Conservation (phyloP, 1,140 invertebrate genomes). For the Orussus abietinus region DNA sequence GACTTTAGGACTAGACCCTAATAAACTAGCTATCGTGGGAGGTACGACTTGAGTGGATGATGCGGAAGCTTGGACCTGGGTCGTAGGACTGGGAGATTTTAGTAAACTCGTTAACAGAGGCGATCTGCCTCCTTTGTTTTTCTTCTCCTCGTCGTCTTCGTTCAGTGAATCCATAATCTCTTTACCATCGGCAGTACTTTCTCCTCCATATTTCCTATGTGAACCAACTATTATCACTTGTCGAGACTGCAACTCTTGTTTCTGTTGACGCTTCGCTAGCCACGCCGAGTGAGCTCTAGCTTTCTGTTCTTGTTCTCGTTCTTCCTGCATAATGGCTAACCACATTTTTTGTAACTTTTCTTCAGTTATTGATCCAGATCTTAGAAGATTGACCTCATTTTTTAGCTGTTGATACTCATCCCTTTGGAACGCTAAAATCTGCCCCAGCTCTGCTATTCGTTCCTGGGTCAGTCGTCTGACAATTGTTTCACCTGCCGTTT, state of each 20-base stretch:
- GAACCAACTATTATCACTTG: slow-evolving; percentile 21
- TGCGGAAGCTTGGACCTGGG: slow-evolving; percentile 46
- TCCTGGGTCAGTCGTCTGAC: slow-evolving; percentile 75
- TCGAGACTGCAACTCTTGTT: slow-evolving; percentile 30
- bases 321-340: slow-evolving; percentile 68
- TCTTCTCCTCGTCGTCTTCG: slow-evolving; percentile 40
- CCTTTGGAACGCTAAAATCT: slow-evolving; percentile 64
- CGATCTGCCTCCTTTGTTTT: slow-evolving; percentile 52
- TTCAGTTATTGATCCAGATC: slow-evolving; percentile 58
- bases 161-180: slow-evolving; percentile 15
- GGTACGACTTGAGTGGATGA: slow-evolving; percentile 45
- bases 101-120: slow-evolving; percentile 78
- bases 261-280: slow-evolving; percentile 66
- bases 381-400: slow-evolving; percentile 58
- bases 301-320: slow-evolving; percentile 65
- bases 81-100: slow-evolving; percentile 62
- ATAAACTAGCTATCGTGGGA: slow-evolving; percentile 57
- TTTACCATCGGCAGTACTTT: slow-evolving; percentile 27
- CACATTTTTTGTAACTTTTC: slow-evolving; percentile 70
- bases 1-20: slow-evolving; percentile 53
- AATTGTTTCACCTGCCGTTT: slow-evolving; percentile 78
- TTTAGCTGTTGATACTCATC: slow-evolving; percentile 70
- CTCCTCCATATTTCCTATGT: slow-evolving; percentile 31
- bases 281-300: slow-evolving; percentile 61
- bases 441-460: slow-evolving; percentile 72